phyloP scores from a whole-genome alignment of 2,113 vertebrate genomes.

The Etheostoma spectabile region DNA sequence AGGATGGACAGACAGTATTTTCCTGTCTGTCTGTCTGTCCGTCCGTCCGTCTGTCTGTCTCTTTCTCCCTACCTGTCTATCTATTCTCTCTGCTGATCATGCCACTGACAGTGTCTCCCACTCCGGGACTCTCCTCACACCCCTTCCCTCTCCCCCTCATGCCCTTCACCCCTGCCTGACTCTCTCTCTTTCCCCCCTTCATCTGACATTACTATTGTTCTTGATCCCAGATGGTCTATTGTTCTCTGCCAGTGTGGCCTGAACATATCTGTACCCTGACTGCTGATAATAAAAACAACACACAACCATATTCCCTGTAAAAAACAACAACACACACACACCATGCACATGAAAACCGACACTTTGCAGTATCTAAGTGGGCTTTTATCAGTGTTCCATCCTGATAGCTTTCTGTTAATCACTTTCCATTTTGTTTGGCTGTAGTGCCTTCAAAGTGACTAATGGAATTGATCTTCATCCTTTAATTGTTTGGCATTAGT shows the following conservation, averaged over 20 bases:
- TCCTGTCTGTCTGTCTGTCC: neutral
- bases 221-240: slow-evolving; percentile 77
- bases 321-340: neutral
- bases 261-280: slow-evolving; percentile 11
- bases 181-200: neutral
- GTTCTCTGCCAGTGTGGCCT: slow-evolving; percentile 58
- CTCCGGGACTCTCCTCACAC: neutral
- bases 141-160: no score
- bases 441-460: neutral
- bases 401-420: neutral
- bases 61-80: neutral
- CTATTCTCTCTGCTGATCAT: neutral
- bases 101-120: neutral
- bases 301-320: neutral
- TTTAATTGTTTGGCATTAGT: neutral
- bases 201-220: slow-evolving; percentile 58
- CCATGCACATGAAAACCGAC: neutral
- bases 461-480: neutral
- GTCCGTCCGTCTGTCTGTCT: neutral
- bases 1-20: neutral
- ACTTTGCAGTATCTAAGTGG: neutral
- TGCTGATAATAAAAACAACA: slow-evolving; percentile 24
- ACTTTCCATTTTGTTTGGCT: neutral
- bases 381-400: neutral
- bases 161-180: neutral